Conservation (phyloP, 2,797 vertebrate genomes). For the Cryptoprocta ferox region DNA sequence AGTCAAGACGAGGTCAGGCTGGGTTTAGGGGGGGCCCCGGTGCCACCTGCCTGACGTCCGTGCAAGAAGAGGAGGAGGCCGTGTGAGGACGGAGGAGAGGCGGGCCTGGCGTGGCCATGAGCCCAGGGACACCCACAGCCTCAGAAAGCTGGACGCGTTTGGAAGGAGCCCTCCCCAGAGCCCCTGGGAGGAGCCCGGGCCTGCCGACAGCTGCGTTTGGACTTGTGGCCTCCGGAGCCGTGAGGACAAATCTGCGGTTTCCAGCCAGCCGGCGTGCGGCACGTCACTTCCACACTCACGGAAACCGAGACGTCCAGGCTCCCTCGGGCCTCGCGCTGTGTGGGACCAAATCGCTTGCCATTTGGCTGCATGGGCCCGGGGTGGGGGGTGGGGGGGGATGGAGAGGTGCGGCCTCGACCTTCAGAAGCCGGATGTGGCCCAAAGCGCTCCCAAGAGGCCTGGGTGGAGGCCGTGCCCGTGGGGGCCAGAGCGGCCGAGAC, state of each 20-base stretch:
- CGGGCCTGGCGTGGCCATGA: fast-evolving
- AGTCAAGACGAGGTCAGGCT: neutral
- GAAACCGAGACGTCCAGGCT: fast-evolving
- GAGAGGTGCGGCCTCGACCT: neutral
- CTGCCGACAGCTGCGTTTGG: fast-evolving
- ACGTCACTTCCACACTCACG: fast-evolving
- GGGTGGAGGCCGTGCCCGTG: neutral
- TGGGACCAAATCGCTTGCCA: neutral
- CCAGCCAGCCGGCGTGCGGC: neutral
- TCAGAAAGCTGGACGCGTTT: fast-evolving
- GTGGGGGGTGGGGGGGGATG: neutral
- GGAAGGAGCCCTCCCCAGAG: no score
- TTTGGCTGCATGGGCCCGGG: fast-evolving
- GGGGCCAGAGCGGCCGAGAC: neutral
- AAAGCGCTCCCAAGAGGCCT: neutral
- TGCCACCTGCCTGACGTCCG: neutral
- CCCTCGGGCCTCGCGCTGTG: fast-evolving
- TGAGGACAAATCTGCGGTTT: neutral
- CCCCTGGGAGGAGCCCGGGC: fast-evolving
- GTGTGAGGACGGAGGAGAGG: neutral
- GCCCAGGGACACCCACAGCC: neutral
- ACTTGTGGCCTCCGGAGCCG: neutral
- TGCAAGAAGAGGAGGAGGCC: neutral
- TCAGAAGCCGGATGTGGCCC: neutral
- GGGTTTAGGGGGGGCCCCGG: neutral